Percentiles rank a stretch among this genome's conserved stretches.
Conservation (phyloP, 1,140 invertebrate species). For the Bombus turneri region DNA sequence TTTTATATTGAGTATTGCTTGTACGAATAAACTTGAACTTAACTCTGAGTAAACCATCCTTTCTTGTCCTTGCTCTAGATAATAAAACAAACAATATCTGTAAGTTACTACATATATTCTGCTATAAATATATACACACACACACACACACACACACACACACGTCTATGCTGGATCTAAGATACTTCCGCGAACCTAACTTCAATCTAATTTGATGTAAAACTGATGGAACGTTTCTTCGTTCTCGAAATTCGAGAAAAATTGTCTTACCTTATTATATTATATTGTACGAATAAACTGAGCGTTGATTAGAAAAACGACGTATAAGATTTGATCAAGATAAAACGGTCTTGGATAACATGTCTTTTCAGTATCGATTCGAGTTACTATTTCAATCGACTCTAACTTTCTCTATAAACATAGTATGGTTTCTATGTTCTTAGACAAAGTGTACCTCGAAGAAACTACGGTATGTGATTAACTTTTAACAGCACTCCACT, state of each 20-base stretch:
- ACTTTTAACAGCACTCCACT: not conserved
- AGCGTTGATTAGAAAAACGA: not conserved
- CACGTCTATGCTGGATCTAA: not conserved
- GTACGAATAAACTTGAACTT: no score
- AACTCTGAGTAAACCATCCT: no score
- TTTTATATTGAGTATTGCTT: no score
- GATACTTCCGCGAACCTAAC: not conserved
- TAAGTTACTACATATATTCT: no score
- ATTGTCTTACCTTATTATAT: not conserved
- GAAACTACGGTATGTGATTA: no score
- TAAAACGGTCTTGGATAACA: not conserved
- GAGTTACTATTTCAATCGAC: not conserved
- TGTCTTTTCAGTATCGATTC: not conserved
- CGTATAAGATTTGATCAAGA: no score
- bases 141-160: no score
- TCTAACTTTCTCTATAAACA: not conserved
- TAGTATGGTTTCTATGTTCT: not conserved
- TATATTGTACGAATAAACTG: no score
- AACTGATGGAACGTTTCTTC: not conserved
- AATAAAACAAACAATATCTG: no score
- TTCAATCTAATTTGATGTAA: not conserved
- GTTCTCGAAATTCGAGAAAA: not conserved
- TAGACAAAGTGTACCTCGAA: no score
- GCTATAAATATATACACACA: no score
- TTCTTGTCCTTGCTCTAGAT: no score